phyloP scores from a whole-genome alignment of 2,113 vertebrate genomes.

The Mustelus asterias region DNA sequence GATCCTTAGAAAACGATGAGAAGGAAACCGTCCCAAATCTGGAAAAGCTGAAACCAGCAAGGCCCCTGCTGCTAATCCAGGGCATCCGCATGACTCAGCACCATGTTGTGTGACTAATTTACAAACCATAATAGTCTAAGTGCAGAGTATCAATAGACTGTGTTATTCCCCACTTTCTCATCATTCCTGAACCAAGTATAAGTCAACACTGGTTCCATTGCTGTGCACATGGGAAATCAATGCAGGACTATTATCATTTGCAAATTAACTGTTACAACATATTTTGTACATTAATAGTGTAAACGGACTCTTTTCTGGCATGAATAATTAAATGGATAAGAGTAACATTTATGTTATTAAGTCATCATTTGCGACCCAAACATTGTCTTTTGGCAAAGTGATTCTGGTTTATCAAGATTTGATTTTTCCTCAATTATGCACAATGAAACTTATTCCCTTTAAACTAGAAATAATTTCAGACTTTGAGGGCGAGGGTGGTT shows the following conservation, averaged over 20 bases:
- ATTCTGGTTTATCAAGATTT: background rate
- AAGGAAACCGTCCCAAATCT: background rate
- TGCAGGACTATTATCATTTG: background rate
- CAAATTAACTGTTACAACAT: background rate
- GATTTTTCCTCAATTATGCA: background rate
- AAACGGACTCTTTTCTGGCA: background rate
- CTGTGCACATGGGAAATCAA: background rate
- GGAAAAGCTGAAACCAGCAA: background rate
- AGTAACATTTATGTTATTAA: background rate
- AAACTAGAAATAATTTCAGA: background rate
- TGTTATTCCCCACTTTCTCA: background rate
- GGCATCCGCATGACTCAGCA: background rate
- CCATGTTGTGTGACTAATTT: background rate
- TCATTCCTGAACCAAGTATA: background rate
- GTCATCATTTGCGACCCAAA: background rate
- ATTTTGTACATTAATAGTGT: background rate
- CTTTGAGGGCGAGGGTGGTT: background rate
- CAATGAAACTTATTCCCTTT: background rate
- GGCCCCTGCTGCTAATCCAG: background rate
- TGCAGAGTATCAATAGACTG: background rate
- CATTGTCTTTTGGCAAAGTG: background rate
- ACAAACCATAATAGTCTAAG: background rate
- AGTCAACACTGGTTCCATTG: background rate
- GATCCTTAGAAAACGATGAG: background rate
- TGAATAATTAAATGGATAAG: conserved; percentile 16